Evolutionary conservation across 2,113 vertebrate species (phyloP).

Genomic region (Eptesicus fuscus): DNA sequence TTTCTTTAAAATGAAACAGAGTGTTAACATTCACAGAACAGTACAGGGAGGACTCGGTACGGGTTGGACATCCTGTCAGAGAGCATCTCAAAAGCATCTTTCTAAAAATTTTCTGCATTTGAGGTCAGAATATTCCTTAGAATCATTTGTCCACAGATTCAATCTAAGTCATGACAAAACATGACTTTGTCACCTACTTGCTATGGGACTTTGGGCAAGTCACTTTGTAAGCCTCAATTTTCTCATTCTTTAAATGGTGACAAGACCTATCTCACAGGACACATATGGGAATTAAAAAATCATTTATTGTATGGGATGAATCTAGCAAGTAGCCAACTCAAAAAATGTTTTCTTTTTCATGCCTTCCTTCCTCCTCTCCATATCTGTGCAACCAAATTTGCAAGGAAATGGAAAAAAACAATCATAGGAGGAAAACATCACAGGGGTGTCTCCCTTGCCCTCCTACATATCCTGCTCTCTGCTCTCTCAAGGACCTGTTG

Average conservation of each 20-base stretch:
- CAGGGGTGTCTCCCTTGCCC: rapidly evolving
- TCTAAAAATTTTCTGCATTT: not conserved
- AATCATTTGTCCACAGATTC: not conserved
- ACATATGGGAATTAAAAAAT: not conserved
- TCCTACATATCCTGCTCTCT: rapidly evolving
- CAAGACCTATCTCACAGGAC: not conserved
- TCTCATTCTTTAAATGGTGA: not conserved
- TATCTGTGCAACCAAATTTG: not conserved
- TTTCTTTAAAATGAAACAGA: not conserved
- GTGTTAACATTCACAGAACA: not conserved
- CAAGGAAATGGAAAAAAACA: not conserved
- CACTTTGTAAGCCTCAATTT: not conserved
- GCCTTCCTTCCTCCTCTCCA: not conserved
- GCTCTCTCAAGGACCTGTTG: not conserved
- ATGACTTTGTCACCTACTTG: not conserved
- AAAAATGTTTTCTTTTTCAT: not conserved
- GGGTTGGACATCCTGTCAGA: not conserved
- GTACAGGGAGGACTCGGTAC: not conserved
- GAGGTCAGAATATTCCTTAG: not conserved
- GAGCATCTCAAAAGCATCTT: not conserved
- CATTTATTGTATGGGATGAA: not conserved
- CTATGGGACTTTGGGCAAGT: not conserved
- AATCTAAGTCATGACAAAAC: not conserved
- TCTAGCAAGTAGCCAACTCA: not conserved
- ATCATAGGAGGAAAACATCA: rapidly evolving